Base-by-base conservation (phyloP, 2,113 vertebrate species). In the Pongo pygmaeus region DNA sequence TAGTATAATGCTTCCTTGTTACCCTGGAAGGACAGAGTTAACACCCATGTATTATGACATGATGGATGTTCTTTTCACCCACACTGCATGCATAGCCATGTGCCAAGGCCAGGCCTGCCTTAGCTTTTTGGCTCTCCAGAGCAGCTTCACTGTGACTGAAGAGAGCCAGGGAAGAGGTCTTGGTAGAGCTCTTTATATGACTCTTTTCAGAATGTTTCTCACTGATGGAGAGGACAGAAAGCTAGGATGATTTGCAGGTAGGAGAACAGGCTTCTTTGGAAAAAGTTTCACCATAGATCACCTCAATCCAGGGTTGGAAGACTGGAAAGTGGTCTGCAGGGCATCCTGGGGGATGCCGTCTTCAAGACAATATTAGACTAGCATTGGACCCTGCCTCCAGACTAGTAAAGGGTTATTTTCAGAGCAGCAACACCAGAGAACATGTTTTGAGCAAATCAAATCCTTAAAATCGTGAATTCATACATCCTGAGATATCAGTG, bases 81-180 rank as follows among this genome's bases (percentile, higher is more conserved):
- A n/a, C 1, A 0, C 7, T 17, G 35, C 0, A 0, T 25, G 32
- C 75, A 9, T 22, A 67, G 18, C 69, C 3, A 0, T 3, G 18
- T 48, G 61, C 14, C 23, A 13, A 50, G 0, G 0, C 16, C 52
- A 35, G 61, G 25, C 17, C 50, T 77, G 13, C 11, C 17, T 17
- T 3, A 22, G 46, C 32, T 8, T 3, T 2, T 40, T n/a, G 20
- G n/a, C 3, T 84, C 11, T 67, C 30, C 46, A 43, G 25, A 72
- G 43, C 72, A 32, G 23, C 22, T 86, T 80, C 57, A 12, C 20
- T n/a, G 30, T 87, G 79, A n/a, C 72, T 11, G 8, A 90, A 55
- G 40, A 67, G 16, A 77, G 8, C 5, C 57, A 13, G 30, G 32
- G 20, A 25, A 43, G 74, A 67, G 55, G 17, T 22, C 40, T 69